A percentile compares a stretch with the other conserved stretches of the same genome.
Evolutionary conservation across 2,113 vertebrate species (phyloP).

Genomic region (Odocoileus virginianus): DNA sequence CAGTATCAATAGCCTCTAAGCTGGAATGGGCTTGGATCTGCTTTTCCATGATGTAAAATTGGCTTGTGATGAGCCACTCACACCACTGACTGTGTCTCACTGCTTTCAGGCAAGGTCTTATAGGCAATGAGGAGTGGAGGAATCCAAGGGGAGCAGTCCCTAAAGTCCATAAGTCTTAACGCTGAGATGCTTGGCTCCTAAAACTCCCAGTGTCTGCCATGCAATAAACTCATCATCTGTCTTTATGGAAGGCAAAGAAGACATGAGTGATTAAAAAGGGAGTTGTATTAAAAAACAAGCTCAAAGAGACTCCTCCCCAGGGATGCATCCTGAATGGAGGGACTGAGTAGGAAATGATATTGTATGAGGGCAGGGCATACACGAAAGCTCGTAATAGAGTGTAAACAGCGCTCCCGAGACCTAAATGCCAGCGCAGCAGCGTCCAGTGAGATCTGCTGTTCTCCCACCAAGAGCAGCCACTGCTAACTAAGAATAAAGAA

Average conservation of each 20-base stretch:
- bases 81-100: no score
- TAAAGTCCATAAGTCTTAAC: neutral
- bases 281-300: neutral
- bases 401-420: neutral
- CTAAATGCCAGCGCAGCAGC: neutral
- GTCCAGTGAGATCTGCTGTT: neutral
- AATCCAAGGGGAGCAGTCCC: neutral
- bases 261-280: neutral
- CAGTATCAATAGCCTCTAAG: neutral
- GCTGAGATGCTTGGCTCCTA: neutral
- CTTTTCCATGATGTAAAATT: neutral
- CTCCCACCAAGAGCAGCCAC: neutral
- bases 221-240: neutral
- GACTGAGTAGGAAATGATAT: accelerated
- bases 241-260: neutral
- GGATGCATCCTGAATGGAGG: neutral
- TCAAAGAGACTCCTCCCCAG: neutral
- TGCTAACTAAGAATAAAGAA: no score
- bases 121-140: neutral
- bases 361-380: accelerated
- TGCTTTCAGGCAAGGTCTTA: neutral
- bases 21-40: neutral
- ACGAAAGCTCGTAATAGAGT: neutral
- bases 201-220: neutral
- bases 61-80: neutral